phyloP scores from a whole-genome alignment of 2,113 vertebrate genomes.

The Mola mola region DNA sequence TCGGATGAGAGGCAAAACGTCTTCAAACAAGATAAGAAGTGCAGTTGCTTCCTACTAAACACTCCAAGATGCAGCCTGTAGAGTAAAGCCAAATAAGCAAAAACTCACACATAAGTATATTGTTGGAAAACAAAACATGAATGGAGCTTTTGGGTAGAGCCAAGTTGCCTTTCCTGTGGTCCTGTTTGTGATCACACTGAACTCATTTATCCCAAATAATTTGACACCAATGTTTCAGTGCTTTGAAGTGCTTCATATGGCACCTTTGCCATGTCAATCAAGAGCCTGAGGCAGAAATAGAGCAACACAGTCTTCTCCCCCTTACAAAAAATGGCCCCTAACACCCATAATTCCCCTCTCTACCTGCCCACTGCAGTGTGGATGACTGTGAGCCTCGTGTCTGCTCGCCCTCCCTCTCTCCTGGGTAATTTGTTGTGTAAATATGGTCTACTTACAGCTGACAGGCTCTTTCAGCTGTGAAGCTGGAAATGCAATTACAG shows the following conservation, averaged over 20 bases:
- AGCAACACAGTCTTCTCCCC: conserved; percentile 16
- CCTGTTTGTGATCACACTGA: not conserved
- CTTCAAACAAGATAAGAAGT: too few species aligned
- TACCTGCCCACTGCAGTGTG: conserved; percentile 48
- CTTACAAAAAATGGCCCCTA: conserved; percentile 48
- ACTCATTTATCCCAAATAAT: not conserved
- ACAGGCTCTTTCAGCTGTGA: conserved; percentile 73
- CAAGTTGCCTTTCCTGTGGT: not conserved
- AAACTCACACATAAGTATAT: too few species aligned
- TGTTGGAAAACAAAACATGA: too few species aligned
- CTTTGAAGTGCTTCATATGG: conserved; percentile 4
- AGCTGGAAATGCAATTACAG: conserved; percentile 82
- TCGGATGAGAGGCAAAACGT: too few species aligned
- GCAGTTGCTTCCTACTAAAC: too few species aligned
- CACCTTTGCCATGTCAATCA: conserved; percentile 28
- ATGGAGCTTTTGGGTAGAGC: not conserved
- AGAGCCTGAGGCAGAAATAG: conserved; percentile 38
- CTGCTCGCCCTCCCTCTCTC: conserved; percentile 57
- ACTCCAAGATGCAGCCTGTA: too few species aligned
- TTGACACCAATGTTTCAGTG: conserved; percentile 2
- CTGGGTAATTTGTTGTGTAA: conserved; percentile 82
- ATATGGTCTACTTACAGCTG: conserved; percentile 78
- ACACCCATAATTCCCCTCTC: conserved; percentile 55
- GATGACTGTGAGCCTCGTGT: conserved; percentile 39
- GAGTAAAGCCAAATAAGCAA: not conserved